These are phyloP conservation scores for Xenopus borealis DNA, from an alignment of 2,113 vertebrate genomes.

Conservation along the genomic window DNA sequence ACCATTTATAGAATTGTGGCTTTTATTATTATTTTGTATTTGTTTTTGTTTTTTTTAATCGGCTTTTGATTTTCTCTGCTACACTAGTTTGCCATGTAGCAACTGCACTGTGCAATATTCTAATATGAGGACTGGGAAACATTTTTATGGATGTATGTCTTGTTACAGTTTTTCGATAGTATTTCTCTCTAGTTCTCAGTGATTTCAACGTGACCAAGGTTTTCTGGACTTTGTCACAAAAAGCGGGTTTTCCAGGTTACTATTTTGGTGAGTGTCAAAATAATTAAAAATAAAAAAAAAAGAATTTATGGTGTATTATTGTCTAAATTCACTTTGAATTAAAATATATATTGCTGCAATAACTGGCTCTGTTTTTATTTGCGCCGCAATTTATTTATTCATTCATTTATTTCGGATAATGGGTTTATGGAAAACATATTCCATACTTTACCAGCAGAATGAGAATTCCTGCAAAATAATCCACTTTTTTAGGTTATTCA, in stretches of 20 bases:
- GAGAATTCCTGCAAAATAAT: no score
- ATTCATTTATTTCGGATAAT: no score
- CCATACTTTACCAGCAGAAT: no score
- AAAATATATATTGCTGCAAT: slow-evolving; percentile 95
- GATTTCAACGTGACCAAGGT: slow-evolving; percentile 99
- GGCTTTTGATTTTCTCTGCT: slow-evolving; percentile 85
- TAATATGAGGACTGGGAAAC: slow-evolving; percentile 98
- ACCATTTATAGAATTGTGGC: slow-evolving; percentile 82
- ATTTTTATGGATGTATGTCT: slow-evolving; percentile 98
- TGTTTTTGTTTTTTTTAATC: slow-evolving; percentile 56
- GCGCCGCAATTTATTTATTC: not conserved
- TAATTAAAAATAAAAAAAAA: slow-evolving; percentile 52
- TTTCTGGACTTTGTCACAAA: slow-evolving; percentile 99
- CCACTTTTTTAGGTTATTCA: no score
- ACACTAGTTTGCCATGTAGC: slow-evolving; percentile 99
- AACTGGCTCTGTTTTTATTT: not conserved
- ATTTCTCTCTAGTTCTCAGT: slow-evolving; percentile 99
- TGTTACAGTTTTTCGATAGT: slow-evolving; percentile 99
- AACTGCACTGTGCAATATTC: slow-evolving; percentile 99
- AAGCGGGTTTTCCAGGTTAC: slow-evolving; percentile 99
- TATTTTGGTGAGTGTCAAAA: slow-evolving; percentile 99
- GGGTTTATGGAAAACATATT: no score
- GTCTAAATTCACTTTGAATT: slow-evolving; percentile 99
- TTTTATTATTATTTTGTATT: slow-evolving; percentile 56
- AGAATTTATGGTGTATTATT: slow-evolving; percentile 99